Evolutionary conservation across 1,140 invertebrate species (phyloP), one percentile per base, ranked within the genome.

Genomic region (Belonocnema kinseyi): DNA sequence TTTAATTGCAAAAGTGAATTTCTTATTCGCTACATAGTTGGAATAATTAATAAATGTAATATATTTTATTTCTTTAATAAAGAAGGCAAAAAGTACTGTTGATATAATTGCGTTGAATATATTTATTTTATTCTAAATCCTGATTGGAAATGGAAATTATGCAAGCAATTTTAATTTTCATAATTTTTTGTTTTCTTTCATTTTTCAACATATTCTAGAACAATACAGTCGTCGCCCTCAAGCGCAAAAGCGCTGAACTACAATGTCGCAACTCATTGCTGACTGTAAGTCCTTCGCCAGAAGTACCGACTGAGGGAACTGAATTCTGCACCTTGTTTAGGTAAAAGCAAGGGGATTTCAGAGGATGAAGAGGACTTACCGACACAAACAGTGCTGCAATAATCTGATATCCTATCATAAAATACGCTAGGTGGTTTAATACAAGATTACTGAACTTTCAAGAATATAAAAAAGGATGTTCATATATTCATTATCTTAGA

Each of bases 281-380:
- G 58, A 21, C 8, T 61, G 33, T 12, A 21, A 46, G 21, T n/a
- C 16, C n/a, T 16, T 40, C 13, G 16, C 26, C 4, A 14, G 7
- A n/a, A 10, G n/a, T 66, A 66, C 14, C 61, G 61, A 66, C 61
- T 33, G 61, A 66, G 61, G 61, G 61, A n/a, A 66, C 3, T 33
- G 58, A 33, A 66, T 13, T 66, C 13, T 8, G 17, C 13, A 66
- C 61, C 61, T 40, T 66, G 40, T 40, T 66, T 66, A 40, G 61
- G 26, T 66, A 66, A 66, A 66, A 66, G 46, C 11, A 66, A 46
- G 33, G 10, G n/a, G 16, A 10, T 40, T 33, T 26, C 17, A 17
- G 54, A 66, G 14, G 10, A 46, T 46, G 40, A 46, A 46, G 40
- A 46, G 10, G 6, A 11, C 40, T 66, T 66, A 66, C 61, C 61